Conservation (phyloP, 2,797 vertebrate species). For the Hypotaenidia okinawae region DNA sequence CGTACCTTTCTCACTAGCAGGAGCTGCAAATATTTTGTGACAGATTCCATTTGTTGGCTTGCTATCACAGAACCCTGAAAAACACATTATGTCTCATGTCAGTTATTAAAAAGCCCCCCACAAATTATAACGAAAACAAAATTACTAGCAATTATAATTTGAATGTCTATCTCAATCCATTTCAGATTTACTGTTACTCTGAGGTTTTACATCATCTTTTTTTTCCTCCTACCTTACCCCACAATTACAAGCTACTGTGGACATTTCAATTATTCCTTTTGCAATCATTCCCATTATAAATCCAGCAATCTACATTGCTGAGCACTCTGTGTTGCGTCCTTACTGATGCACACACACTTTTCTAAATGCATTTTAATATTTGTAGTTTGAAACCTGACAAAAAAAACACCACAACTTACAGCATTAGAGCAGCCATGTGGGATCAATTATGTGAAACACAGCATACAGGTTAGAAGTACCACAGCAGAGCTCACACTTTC, state of each 20-base stretch:
- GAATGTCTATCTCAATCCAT: constrained; percentile 68
- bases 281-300: constrained; percentile 34
- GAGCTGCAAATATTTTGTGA: constrained; percentile 65
- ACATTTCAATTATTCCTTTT: constrained; percentile 61
- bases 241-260: constrained; percentile 50
- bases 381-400: constrained; percentile 57
- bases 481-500: constrained; percentile 84
- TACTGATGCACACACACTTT: constrained; percentile 25
- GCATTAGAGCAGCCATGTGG: constrained; percentile 82
- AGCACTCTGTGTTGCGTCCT: constrained; percentile 62
- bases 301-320: constrained; percentile 57
- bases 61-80: constrained; percentile 54
- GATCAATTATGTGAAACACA: constrained; percentile 88
- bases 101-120: constrained; percentile 59
- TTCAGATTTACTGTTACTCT: constrained; percentile 65
- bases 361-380: constrained; percentile 61
- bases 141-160: constrained; percentile 77
- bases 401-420: background rate
- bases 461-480: constrained; percentile 84
- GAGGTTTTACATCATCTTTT: constrained; percentile 28
- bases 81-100: constrained; percentile 66
- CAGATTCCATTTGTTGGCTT: constrained; percentile 60
- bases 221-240: background rate
- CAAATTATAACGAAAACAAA: constrained; percentile 77
- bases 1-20: constrained; percentile 33